Percentiles rank a stretch among this genome's conserved stretches.
Evolutionary conservation across 37 sponge, comb jelly and placozoan species (phyloP).

Genomic region (Halisarca cf. caerulea): DNA sequence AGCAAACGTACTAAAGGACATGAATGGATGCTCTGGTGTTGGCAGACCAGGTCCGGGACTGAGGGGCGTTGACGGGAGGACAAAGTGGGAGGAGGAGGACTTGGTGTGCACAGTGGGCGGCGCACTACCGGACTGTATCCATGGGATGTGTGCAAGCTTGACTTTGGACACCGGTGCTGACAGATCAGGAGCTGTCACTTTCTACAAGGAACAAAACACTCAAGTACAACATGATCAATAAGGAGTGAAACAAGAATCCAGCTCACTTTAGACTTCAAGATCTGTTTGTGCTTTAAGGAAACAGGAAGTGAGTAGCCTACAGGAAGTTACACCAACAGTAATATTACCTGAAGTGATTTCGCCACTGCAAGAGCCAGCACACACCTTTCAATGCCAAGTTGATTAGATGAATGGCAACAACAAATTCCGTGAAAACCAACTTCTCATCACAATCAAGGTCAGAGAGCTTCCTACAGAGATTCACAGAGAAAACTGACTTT

Average conservation of each 20-base stretch:
- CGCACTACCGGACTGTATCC: constrained; percentile 15
- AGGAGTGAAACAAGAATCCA: too few species aligned
- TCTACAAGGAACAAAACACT: background rate
- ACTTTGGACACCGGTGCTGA: background rate
- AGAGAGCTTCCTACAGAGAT: background rate
- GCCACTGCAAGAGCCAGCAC: background rate
- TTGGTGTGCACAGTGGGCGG: background rate
- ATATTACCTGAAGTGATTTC: too few species aligned
- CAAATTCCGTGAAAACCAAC: constrained; percentile 2
- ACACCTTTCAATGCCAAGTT: constrained; percentile 15
- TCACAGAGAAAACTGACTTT: too few species aligned
- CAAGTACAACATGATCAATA: too few species aligned
- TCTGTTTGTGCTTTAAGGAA: background rate
- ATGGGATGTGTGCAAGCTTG: constrained; percentile 15
- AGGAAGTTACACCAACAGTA: too few species aligned
- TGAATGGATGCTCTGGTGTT: constrained; percentile 24
- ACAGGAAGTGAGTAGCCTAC: constrained; percentile 3
- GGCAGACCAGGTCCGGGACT: constrained; percentile 17
- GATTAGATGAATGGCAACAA: constrained; percentile 14
- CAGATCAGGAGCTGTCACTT: background rate
- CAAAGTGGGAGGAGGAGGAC: background rate
- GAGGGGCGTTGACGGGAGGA: constrained; percentile 18
- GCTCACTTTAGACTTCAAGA: background rate
- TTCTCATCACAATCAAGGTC: constrained; percentile 1
- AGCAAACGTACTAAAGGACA: constrained; percentile 22